Conservation (phyloP, 2,888 invertebrate species). For the Ommatoiulus sabulosus region DNA sequence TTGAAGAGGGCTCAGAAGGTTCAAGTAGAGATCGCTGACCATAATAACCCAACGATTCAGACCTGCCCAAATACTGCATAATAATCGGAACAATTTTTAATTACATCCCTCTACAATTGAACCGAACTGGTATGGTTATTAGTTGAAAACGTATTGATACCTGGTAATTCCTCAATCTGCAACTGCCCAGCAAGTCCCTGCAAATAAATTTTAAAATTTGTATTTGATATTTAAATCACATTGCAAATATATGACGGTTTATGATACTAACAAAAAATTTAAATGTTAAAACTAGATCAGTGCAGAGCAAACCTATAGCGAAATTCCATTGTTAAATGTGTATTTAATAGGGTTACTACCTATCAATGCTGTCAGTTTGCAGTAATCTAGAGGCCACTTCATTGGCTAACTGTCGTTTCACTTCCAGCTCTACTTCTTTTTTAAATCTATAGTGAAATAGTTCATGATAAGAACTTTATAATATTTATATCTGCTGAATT, state of each 20-base stretch:
- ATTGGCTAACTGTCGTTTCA: conserved; percentile 58
- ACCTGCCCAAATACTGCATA: conserved; percentile 1
- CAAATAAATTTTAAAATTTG: background rate
- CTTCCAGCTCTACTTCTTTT: conserved; percentile 60
- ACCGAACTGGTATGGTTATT: background rate
- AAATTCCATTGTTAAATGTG: too few relatives aligned
- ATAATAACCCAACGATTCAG: conserved; percentile 14
- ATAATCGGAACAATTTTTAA: background rate
- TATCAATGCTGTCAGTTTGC: conserved; percentile 37
- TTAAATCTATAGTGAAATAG: conserved; percentile 54
- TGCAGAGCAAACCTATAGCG: too few relatives aligned
- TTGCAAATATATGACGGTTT: background rate
- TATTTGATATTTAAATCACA: background rate
- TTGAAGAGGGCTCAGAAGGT: conserved; percentile 2
- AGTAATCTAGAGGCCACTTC: conserved; percentile 50
- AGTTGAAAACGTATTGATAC: background rate
- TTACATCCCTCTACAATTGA: background rate
- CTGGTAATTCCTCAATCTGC: background rate
- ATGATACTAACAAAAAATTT: too few relatives aligned
- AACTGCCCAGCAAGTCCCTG: background rate
- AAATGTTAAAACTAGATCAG: too few relatives aligned
- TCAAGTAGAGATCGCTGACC: conserved; percentile 12
- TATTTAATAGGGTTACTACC: background rate
- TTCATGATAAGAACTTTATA: background rate
- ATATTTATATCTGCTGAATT: too few relatives aligned